Evolutionary conservation across 2,888 invertebrate genomes (phyloP), one percentile per base, ranked within the genome.

Genomic region (Metacarcinus magister): DNA sequence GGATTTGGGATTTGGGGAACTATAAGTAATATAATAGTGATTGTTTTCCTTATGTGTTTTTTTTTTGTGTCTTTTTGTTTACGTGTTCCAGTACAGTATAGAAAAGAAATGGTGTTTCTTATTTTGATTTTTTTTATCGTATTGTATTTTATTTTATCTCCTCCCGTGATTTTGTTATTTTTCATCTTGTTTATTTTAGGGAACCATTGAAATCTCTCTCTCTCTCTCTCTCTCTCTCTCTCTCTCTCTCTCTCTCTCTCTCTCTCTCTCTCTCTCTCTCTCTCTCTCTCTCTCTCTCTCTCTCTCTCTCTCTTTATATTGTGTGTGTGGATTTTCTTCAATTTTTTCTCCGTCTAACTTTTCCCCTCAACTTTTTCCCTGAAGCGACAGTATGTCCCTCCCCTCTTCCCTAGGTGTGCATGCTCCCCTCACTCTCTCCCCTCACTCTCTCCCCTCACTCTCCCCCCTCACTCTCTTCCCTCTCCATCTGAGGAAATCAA

Each of bases 171-270:
- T 67, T 19, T n/a, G n/a, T n/a, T 19, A 5, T n/a, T 16, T 67
- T n/a, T n/a, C 2, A n/a, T 19, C 23, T 23, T n/a, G n/a, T 67
- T 67, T 67, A n/a, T 67, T 67, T 5, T n/a, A n/a, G 67, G n/a
- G n/a, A 67, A n/a, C 67, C n/a, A 67, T 67, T 23, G 1, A 23
- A 67, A 5, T 28, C 46, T 23, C 54, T 92, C 32, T 54, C 92
- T 48, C n/a, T 54, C 92, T 16, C 48, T 16, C 19, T 39, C 48
- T 92, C 13, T 92, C 32, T 46, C n/a, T 48, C 54, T 48, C 32
- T 60, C 93, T 93, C 32, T 60, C 93, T 93, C 60, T 93, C 93
- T 93, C 60, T 60, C 93, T 93, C 54, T 60, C 93, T 93, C 93
- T 48, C 48, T 92, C 92, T 48, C 48, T 48, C 48, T 48, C 92